Conservation (phyloP, 2,797 vertebrate species). For the Coregonus suidteri region DNA sequence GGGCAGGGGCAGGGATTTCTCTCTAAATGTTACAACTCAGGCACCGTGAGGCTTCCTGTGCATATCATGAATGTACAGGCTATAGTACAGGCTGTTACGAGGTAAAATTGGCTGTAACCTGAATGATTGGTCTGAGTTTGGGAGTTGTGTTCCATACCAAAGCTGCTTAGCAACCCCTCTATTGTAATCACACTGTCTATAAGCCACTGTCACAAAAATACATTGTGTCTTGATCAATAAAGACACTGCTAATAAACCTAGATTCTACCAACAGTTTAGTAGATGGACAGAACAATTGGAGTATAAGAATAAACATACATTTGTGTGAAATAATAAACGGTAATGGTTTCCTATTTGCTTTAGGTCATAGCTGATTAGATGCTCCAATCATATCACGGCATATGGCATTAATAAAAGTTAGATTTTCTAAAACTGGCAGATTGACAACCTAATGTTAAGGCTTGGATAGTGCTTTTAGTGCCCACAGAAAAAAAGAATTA, state of each 20-base stretch:
- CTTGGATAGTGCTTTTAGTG: slow-evolving; percentile 20
- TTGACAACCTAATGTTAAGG: slow-evolving; percentile 20
- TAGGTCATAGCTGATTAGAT: neutral
- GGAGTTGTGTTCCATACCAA: no score
- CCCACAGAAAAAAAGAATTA: no score
- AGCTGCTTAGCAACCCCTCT: slow-evolving; percentile 4
- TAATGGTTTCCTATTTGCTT: neutral
- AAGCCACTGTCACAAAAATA: neutral
- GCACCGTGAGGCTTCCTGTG: neutral
- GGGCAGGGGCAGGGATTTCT: no score
- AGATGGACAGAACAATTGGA: no score
- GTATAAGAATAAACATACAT: no score
- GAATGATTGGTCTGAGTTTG: no score
- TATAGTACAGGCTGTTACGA: no score
- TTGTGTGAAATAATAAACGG: neutral
- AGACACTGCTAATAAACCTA: slow-evolving; percentile 1
- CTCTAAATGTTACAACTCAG: no score
- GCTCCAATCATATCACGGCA: neutral
- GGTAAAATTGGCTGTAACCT: no score
- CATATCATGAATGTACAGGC: neutral
- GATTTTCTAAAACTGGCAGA: slow-evolving; percentile 2
- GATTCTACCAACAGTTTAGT: no score
- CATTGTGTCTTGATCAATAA: neutral
- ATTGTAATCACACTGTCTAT: neutral
- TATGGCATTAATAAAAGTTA: neutral